phyloP scores from a whole-genome alignment of 1,140 invertebrate genomes.

The Brachionus calyciflorus region DNA sequence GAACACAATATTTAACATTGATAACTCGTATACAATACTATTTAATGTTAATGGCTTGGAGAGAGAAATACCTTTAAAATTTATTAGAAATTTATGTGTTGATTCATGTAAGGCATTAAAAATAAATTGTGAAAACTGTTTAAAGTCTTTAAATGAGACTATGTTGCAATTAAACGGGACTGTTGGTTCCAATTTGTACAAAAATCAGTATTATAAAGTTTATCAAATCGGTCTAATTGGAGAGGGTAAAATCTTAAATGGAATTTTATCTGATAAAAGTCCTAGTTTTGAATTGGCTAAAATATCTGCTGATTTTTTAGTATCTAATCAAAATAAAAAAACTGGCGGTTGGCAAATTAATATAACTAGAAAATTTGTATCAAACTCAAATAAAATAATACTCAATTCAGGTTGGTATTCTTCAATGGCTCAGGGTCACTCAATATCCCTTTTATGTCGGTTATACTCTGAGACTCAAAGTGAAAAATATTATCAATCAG shows the following conservation, averaged over 20 bases:
- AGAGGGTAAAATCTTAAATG: slow-evolving; percentile 9
- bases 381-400: slow-evolving; percentile 69
- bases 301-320: slow-evolving; percentile 15
- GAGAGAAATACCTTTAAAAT: not conserved
- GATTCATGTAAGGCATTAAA: slow-evolving; percentile 9
- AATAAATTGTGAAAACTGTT: slow-evolving; percentile 2
- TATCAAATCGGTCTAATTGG: slow-evolving; percentile 33
- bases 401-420: slow-evolving; percentile 87
- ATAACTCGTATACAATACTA: not conserved
- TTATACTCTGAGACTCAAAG: slow-evolving; percentile 80
- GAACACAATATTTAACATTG: not conserved
- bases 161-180: slow-evolving; percentile 52
- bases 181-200: not conserved
- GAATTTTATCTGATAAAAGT: not conserved
- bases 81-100: slow-evolving; percentile 31
- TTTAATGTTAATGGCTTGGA: not conserved
- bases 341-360: slow-evolving; percentile 78
- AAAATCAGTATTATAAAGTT: slow-evolving; percentile 4
- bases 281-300: slow-evolving; percentile 13
- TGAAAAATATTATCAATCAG: slow-evolving; percentile 73
- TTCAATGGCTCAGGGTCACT: slow-evolving; percentile 96
- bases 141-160: slow-evolving; percentile 51
- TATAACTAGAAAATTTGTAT: slow-evolving; percentile 72
- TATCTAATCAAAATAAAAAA: slow-evolving; percentile 20
- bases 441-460: slow-evolving; percentile 82